Evolutionary conservation across 2,797 vertebrate species (phyloP), one percentile per base, ranked within the genome.

Genomic region (Phalloptychus januarius): DNA sequence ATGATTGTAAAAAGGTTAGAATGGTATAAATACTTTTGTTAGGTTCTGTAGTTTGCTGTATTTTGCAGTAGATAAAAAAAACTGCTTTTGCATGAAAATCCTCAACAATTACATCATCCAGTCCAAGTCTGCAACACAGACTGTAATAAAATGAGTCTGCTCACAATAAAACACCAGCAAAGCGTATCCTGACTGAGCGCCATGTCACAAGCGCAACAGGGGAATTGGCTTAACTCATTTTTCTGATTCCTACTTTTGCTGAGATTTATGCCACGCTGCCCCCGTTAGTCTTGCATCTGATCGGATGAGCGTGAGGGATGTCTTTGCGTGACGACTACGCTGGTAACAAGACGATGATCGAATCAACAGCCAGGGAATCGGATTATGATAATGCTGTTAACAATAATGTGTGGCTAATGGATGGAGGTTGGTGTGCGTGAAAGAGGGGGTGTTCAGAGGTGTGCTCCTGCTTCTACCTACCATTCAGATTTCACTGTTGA

Each of bases 331-430:
- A 92, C 88, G 88, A 93, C 90, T 89, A 87, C 85, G 88, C 91
- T 92, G 87, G 92, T 95, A 94, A 95, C 94, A 94, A 94, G 94
- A 92, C 79, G 88, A 86, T 94, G 92, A 94, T 95, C 91, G 65
- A 89, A 94, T 95, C 90, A 95, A 87, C 92, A 87, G 91, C 83
- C 87, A 63, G 90, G 78, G 82, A 95, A 95, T 94, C 42, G 36
- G 75, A 94, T 95, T 94, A 95, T 85, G 83, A 91, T 94, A 94
- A 95, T 95, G 91, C 86, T 90, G 94, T 95, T 96, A 95, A 92
- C 93, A 93, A 88, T 94, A 95, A 95, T 88, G 93, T 93, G 94
- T 95, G 94, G 92, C 92, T 95, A 96, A 96, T 95, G 94, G 93
- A 93, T 85, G 92, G 83, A 85, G 90, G 83, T 90, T 79, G 88